Evolutionary conservation across 1,140 invertebrate genomes (phyloP), one percentile per base, ranked within the genome.

Genomic region (Drosophila sturtevanti): DNA sequence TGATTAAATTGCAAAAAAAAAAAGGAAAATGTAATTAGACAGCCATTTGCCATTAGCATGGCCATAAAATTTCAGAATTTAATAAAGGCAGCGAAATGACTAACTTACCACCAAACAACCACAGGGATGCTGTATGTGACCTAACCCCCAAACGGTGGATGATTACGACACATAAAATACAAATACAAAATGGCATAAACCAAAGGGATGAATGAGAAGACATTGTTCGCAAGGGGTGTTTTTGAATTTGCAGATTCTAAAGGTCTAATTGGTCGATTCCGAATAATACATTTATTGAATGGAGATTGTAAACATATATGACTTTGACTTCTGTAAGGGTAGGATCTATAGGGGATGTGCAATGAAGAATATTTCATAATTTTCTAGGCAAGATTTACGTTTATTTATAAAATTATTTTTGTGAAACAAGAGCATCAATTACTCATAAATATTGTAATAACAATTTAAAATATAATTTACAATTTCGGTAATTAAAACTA

Each of bases 1-100:
- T 87, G 79, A 76, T 48, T 77, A 82, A 51, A 87, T 66, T 72
- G 82, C 84, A 77, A 9, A 73, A 7, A 31, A 3, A 31, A 31
- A 31, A 31, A 31, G 7, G 7, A 72, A 55, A 37, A 87, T 87
- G 87, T 79, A 82, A 89, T 87, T 60, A 81, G 76, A 73, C 54
- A 61, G 41, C 31, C 56, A 55, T 55, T 14, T 66, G 63, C 82
- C 87, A 89, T 87, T 89, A 89, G 84, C 79, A 9, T 79, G 72
- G 37, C 64, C 72, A 89, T 87, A 87, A 87, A 87, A 70, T 61
- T 63, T 64, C 60, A 48, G 60, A 82, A 77, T 79, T 76, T 68
- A 79, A 77, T 87, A 75, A 77, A 77, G 66, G 22, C 52, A 55
- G 10, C 51, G 52, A 58, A 70, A 66, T 81, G 63, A 68, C 52